Percentiles rank a stretch among this genome's conserved stretches.
Conservation (phyloP, 2,888 invertebrate species). For the Apamea anceps region DNA sequence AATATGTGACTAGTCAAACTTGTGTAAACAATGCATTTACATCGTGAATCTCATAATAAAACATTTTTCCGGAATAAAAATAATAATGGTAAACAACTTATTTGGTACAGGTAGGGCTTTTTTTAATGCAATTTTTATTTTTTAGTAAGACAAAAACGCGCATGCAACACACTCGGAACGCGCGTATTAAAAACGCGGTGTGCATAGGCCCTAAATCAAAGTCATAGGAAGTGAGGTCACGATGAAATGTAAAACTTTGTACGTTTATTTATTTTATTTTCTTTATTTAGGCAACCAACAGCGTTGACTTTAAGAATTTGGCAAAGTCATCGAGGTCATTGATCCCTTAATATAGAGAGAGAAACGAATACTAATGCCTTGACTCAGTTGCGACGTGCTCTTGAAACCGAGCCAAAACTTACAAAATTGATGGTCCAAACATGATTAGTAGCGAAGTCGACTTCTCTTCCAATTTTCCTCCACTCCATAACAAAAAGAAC, state of each 20-base stretch:
- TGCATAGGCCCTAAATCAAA: background rate
- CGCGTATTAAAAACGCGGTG: background rate
- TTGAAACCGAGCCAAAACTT: constrained; percentile 49
- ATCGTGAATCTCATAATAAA: background rate
- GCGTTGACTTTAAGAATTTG: background rate
- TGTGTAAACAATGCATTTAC: background rate
- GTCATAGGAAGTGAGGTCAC: background rate
- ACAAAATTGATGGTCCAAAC: constrained; percentile 16
- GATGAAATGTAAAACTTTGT: background rate
- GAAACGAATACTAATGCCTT: constrained; percentile 17
- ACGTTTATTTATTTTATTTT: too few relatives aligned
- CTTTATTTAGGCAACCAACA: too few relatives aligned
- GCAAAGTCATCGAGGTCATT: constrained; percentile 24
- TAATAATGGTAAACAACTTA: background rate
- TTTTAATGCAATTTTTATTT: background rate
- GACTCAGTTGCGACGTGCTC: constrained; percentile 25
- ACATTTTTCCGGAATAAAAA: background rate
- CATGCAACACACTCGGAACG: background rate
- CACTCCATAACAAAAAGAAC: background rate
- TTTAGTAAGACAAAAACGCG: too few relatives aligned
- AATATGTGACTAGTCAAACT: background rate
- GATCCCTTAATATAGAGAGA: constrained; percentile 13
- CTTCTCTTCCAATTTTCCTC: background rate
- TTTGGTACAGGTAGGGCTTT: background rate
- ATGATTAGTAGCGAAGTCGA: background rate